A percentile compares a stretch with the other conserved stretches of the same genome.
These are phyloP conservation scores for Argyresthia albistria DNA, from an alignment of 2,888 invertebrate species.

Conservation along the genomic window DNA sequence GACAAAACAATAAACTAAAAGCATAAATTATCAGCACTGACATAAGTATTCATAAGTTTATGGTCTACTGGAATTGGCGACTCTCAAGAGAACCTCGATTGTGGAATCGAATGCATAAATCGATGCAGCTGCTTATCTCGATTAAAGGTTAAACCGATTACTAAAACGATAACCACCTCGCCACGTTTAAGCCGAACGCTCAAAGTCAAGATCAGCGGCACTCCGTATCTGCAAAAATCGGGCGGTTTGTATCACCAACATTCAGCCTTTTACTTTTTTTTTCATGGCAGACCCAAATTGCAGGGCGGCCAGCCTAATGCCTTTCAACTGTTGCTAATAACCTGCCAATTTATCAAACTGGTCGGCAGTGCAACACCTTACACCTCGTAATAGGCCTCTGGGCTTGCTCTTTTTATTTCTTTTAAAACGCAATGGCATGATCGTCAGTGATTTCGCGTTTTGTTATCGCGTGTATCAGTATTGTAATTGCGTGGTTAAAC, in stretches of 20 bases:
- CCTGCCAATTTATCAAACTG: conserved; percentile 70
- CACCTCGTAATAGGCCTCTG: conserved; percentile 12
- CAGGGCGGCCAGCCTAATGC: conserved; percentile 67
- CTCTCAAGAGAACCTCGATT: no score
- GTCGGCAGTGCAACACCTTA: conserved; percentile 39
- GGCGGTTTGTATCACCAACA: conserved; percentile 35
- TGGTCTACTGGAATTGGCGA: no score
- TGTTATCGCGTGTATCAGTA: no score
- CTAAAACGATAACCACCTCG: background rate
- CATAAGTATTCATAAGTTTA: no score
- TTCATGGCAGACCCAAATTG: conserved; percentile 55
- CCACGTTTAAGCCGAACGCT: conserved; percentile 23
- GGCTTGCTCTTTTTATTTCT: background rate
- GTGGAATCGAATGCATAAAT: no score
- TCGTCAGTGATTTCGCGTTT: no score
- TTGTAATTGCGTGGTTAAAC: no score
- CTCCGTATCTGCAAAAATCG: conserved; percentile 10
- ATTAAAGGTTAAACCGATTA: conserved; percentile 1
- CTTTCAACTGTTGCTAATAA: conserved; percentile 73
- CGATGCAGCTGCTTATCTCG: background rate
- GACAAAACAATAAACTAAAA: no score
- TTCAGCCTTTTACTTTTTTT: conserved; percentile 64
- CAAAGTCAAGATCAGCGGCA: conserved; percentile 8
- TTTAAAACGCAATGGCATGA: background rate
- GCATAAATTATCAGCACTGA: no score